Evolutionary conservation across 2,113 vertebrate genomes (phyloP).

Genomic region (Brachyhypopomus gauderio): DNA sequence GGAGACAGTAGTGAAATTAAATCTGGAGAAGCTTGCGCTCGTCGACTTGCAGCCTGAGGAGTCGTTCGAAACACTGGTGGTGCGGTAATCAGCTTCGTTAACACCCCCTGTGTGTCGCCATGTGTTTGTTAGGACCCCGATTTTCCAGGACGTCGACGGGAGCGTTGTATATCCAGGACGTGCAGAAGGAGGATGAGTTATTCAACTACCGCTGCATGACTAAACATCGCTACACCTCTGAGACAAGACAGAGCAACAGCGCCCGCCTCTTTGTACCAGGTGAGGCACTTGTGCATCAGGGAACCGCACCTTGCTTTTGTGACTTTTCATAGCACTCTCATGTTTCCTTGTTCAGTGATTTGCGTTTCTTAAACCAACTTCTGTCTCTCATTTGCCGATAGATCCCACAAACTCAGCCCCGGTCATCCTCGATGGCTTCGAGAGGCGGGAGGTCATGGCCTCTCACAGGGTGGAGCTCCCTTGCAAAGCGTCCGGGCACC

Average conservation of each 20-base stretch:
- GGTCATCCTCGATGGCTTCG: conserved; percentile 93
- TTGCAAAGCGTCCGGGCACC: conserved; percentile 95
- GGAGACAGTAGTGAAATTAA: background rate
- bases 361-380: background rate
- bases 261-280: conserved; percentile 97
- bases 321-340: background rate
- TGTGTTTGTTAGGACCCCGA: conserved; percentile 85
- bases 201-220: conserved; percentile 99
- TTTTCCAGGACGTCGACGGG: conserved; percentile 98
- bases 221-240: conserved; percentile 94
- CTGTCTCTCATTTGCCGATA: conserved; percentile 49
- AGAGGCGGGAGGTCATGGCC: conserved; percentile 92
- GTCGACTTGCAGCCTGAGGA: conserved; percentile 5
- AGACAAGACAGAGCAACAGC: conserved; percentile 98
- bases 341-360: background rate
- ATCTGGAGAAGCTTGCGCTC: conserved; percentile 6
- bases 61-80: background rate
- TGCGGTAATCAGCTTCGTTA: background rate
- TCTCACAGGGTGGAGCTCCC: conserved; percentile 94
- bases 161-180: conserved; percentile 99
- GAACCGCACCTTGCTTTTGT: background rate
- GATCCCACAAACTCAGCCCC: conserved; percentile 95
- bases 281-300: conserved; percentile 55
- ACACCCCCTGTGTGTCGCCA: background rate
- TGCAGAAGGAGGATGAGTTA: conserved; percentile 97